A percentile compares a stretch with the other conserved stretches of the same genome.
Evolutionary conservation across 2,797 vertebrate species (phyloP).

Genomic region (Emydoidea blandingii): DNA sequence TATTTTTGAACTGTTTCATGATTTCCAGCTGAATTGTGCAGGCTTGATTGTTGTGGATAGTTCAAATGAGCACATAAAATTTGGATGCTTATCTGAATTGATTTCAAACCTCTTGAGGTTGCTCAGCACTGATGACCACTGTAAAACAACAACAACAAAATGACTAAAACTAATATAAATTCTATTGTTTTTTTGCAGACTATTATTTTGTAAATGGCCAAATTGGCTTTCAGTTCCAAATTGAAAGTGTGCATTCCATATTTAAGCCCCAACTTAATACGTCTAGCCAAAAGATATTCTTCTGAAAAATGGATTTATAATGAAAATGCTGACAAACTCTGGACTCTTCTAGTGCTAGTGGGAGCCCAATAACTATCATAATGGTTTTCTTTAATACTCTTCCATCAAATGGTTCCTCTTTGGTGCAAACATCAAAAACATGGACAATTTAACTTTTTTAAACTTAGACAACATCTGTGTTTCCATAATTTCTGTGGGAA

Average conservation of each 20-base stretch:
- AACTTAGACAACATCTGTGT: slow-evolving; percentile 71
- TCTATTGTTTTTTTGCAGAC: slow-evolving; percentile 44
- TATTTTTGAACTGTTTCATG: background rate
- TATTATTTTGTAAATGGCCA: slow-evolving; percentile 55
- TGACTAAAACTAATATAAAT: slow-evolving; percentile 47
- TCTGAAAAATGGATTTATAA: slow-evolving; percentile 69
- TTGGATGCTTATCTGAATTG: slow-evolving; percentile 12
- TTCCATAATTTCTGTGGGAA: slow-evolving; percentile 76
- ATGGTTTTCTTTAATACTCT: slow-evolving; percentile 72
- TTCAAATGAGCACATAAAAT: background rate
- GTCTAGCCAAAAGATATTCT: slow-evolving; percentile 58
- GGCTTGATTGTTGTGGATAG: slow-evolving; percentile 29
- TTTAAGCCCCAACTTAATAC: slow-evolving; percentile 34
- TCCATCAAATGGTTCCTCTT: slow-evolving; percentile 76
- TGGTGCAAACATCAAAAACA: slow-evolving; percentile 74
- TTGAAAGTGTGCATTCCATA: slow-evolving; percentile 49
- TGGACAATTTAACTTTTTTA: slow-evolving; percentile 69
- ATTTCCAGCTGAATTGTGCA: slow-evolving; percentile 39
- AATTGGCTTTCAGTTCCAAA: slow-evolving; percentile 59
- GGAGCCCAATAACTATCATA: slow-evolving; percentile 61
- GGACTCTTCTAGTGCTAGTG: slow-evolving; percentile 57
- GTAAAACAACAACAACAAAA: slow-evolving; percentile 55
- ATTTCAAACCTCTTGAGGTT: slow-evolving; percentile 23
- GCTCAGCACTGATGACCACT: slow-evolving; percentile 2
- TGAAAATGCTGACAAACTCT: slow-evolving; percentile 72